phyloP scores from a whole-genome alignment of 2,797 vertebrate genomes.

The Gallinago stenura region DNA sequence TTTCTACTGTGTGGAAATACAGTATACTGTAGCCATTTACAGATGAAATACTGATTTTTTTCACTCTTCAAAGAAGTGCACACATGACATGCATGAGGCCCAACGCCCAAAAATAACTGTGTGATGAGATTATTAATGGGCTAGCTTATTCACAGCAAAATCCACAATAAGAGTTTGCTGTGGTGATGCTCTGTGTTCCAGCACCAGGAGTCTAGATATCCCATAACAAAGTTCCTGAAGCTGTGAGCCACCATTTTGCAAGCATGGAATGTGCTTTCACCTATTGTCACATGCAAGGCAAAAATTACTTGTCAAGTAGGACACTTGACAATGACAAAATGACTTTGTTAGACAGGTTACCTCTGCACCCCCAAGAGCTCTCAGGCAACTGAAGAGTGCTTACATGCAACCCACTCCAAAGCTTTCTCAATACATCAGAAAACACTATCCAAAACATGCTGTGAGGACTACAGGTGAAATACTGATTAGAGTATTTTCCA shows the following conservation, averaged over 20 bases:
- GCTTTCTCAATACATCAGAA: not conserved
- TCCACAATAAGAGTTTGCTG: not conserved
- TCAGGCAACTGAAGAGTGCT: not conserved
- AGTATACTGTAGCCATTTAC: not conserved
- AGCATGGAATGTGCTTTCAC: not conserved
- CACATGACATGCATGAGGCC: fast-evolving
- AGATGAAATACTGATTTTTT: not conserved
- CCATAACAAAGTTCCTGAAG: not conserved
- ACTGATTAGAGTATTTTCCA: not conserved
- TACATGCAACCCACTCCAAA: not conserved
- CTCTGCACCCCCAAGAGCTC: not conserved
- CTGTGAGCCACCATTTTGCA: not conserved
- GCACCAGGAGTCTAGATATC: not conserved
- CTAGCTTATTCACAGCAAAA: not conserved
- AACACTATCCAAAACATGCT: not conserved
- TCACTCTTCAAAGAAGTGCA: not conserved
- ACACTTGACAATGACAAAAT: not conserved
- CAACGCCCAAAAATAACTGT: not conserved
- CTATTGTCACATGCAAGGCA: not conserved
- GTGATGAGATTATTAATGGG: not conserved
- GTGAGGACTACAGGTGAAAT: not conserved
- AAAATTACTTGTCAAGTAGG: not conserved
- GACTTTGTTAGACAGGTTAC: not conserved
- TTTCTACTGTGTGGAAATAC: not conserved
- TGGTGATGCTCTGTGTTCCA: not conserved